Base-by-base conservation (phyloP, 2,888 invertebrate genomes). In the Dynastes hyllus region DNA sequence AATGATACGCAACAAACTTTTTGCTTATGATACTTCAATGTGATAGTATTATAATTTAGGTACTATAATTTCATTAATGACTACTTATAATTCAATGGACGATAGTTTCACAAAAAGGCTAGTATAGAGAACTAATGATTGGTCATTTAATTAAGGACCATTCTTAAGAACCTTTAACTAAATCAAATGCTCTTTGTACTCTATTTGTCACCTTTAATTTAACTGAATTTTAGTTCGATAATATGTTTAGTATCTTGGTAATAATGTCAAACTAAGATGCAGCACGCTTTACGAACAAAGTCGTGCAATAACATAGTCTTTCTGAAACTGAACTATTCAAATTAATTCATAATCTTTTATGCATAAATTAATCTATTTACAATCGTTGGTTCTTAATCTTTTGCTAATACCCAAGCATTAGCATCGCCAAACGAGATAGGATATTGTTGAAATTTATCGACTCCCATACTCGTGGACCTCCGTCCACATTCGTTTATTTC, bases 401-500 rank as follows among this genome's bases (percentile, higher is more conserved):
- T 69, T 37, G 50, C 50, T 51, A 69, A 69, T 51, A 53, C 16
- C 53, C n/a, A 16, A n/a, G 53, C 16, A 53, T 53, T 53, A 22
- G 16, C 69, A 13, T 69, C 29, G 69, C 50, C 50, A 2, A 58
- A 45, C 40, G 61, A 58, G 73, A 81, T 80, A 81, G 81, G 83
- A 84, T 85, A 85, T 84, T 85, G 85, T 85, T 85, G 84, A 73
- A 85, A 85, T 84, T 84, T 87, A 87, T 87, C 85, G 87, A 87
- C 84, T 85, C 84, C 84, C 65, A 78, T 55, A 80, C 81, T 84
- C 85, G 85, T 79, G 81, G 50, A 70, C 69, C 77, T 77, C 81
- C 84, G 84, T 76, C 78, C 27, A 32, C 66, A 51, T 78, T 83
- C 84, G 84, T 79, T 79, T 77, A 80, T 77, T 81, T 85, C 83